Evolutionary conservation across 2,797 vertebrate species (phyloP).

Genomic region (Pantherophis alleghaniensis): DNA sequence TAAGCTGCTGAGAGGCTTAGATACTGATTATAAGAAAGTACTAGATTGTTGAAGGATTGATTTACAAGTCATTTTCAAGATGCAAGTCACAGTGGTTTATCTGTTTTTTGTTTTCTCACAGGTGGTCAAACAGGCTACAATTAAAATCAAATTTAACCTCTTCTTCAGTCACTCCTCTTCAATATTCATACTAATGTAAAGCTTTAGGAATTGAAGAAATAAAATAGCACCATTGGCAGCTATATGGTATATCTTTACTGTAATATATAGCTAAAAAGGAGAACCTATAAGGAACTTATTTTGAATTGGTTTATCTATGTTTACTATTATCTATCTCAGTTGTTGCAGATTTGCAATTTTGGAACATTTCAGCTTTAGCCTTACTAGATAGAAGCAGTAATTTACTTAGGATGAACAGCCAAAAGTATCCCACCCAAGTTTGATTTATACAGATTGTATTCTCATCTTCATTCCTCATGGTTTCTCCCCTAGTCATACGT

Average conservation of each 20-base stretch:
- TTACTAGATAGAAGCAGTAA: not conserved
- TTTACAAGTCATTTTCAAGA: not conserved
- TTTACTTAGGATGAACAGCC: not conserved
- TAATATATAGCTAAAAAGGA: not conserved
- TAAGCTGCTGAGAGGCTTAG: not conserved
- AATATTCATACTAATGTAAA: not conserved
- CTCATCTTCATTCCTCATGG: not conserved
- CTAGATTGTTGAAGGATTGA: not conserved
- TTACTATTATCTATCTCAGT: not conserved
- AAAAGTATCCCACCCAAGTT: not conserved
- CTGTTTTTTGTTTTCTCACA: not conserved
- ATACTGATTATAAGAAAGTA: not conserved
- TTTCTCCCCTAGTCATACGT: not conserved
- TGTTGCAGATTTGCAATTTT: not conserved
- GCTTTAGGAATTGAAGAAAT: not conserved
- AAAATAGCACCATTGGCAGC: not conserved
- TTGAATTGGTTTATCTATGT: not conserved
- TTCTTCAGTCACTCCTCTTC: not conserved
- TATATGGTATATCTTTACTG: not conserved
- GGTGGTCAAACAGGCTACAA: not conserved
- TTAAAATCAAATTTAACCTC: not conserved
- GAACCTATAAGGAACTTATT: not conserved
- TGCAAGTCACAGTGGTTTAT: not conserved
- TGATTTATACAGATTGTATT: not conserved
- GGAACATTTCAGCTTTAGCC: not conserved